Base-by-base conservation (phyloP, 2,888 invertebrate species). In the Sturmia bella region DNA sequence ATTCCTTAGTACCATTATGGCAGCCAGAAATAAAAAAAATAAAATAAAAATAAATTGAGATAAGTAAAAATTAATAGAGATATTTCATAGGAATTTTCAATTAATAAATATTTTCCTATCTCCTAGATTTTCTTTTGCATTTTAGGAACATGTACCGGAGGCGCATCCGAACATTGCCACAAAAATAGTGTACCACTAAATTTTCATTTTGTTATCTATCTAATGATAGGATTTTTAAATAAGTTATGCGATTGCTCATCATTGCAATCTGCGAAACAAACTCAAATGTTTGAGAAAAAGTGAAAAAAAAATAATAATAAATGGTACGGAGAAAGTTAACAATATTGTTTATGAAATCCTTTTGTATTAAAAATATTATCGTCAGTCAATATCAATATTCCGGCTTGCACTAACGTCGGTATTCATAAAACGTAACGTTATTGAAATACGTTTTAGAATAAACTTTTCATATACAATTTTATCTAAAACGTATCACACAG, bases 91-190 rank as follows among this genome's bases (percentile, higher is more conserved):
- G 21, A 21, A 37, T 43, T 13, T 66, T 66, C 19, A 32, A 21
- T 48, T 17, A 27, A 56, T 45, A 45, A 15, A 1, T 32, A 13
- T 7, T 7, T 32, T 48, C 45, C 24, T 61, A 61, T 61, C 41
- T 74, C 11, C 27, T 19, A 54, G 9, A 41, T 37, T 52, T 72
- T 52, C 32, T 69, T 43, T 68, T 45, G 15, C 50, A 43, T 70
- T 63, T 64, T 82, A 82, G 77, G 81, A 77, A 81, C 73, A 77
- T 66, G 82, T 64, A 70, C 64, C 74, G 54, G 59, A 64, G 43
- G 3, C 32, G 9, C 32, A 32, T 9, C 32, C 32, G 3, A 9
- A 32, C 32, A 32, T 32, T 32, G 32, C 9, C 7, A 32, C 9
- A 32, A 32, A 32, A 5, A 9, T 32, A 32, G 9, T 32, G 9